Base-by-base conservation (phyloP, 2,888 invertebrate species). In the Oligia strigilis region DNA sequence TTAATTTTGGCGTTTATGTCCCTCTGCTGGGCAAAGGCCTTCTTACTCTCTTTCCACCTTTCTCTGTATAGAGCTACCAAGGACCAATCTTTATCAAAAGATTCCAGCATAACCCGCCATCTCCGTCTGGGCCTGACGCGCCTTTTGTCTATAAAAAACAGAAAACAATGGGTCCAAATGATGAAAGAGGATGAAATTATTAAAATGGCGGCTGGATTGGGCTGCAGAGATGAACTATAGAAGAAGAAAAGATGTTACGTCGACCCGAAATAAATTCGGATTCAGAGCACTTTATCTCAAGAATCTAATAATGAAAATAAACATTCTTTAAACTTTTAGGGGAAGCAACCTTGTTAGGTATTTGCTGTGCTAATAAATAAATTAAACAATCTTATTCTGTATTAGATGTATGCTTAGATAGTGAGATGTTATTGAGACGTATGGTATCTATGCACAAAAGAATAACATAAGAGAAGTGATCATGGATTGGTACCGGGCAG, bases 401-500 rank as follows among this genome's bases (percentile, higher is more conserved):
- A n/a, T 6, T 66, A n/a, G 9, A 62, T 40, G 29, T 1, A 49
- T 58, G 23, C 2, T 43, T 52, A 40, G n/a, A 40, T 82, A 65
- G 46, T 58, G 40, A 17, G 36, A 73, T 70, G 13, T 5, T 72
- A 52, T 40, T 36, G 5, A 73, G 13, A 55, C 4, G 19, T 36
- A 55, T 3, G 3, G 2, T 14, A 29, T 29, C 29, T 29, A 6
- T 19, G 23, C 19, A n/a, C 4, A 17, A 40, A n/a, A 40, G 43
- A 77, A 55, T 9, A 60, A 40, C 2, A 4, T 1, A 29, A 0
- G 14, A 77, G 70, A 62, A 29, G 79, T 55, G 62, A 82, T 36
- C 46, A 82, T 82, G 82, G 19, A 52, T 62, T 82, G 81, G 85
- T 49, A 14, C 55, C 19, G 36, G 40, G 60, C 75, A 40, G 85